phyloP scores from a whole-genome alignment of 2,797 vertebrate genomes.

The Diplodus sargus region DNA sequence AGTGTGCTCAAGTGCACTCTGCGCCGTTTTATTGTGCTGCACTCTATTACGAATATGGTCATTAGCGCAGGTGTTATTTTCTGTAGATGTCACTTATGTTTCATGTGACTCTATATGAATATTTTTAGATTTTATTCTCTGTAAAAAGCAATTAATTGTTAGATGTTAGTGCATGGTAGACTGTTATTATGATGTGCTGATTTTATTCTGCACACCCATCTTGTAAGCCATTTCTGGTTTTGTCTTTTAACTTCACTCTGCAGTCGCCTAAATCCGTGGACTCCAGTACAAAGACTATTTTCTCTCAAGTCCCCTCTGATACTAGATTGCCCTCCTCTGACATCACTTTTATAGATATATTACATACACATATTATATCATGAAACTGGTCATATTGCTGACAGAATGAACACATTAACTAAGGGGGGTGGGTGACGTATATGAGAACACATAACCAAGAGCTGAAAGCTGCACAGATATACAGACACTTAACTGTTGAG shows the following conservation, averaged over 20 bases:
- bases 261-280: too few relatives aligned
- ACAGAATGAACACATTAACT: neutral
- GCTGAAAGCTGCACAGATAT: neutral
- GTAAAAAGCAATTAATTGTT: neutral
- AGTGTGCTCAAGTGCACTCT: constrained; percentile 34
- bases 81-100: constrained; percentile 1
- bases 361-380: too few relatives aligned
- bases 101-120: neutral
- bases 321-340: too few relatives aligned
- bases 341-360: too few relatives aligned
- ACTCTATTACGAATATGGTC: constrained; percentile 14
- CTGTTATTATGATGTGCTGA: neutral
- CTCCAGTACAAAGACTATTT: too few relatives aligned
- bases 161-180: neutral
- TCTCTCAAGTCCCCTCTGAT: too few relatives aligned
- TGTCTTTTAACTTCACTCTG: too few relatives aligned
- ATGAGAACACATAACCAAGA: neutral
- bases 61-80: constrained; percentile 20
- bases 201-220: neutral
- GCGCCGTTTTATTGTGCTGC: constrained; percentile 9
- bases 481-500: neutral
- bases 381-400: neutral
- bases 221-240: neutral
- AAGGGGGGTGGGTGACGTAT: neutral
- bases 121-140: neutral